Conservation (phyloP, 1,140 invertebrate genomes). For the Hestina assimilis region DNA sequence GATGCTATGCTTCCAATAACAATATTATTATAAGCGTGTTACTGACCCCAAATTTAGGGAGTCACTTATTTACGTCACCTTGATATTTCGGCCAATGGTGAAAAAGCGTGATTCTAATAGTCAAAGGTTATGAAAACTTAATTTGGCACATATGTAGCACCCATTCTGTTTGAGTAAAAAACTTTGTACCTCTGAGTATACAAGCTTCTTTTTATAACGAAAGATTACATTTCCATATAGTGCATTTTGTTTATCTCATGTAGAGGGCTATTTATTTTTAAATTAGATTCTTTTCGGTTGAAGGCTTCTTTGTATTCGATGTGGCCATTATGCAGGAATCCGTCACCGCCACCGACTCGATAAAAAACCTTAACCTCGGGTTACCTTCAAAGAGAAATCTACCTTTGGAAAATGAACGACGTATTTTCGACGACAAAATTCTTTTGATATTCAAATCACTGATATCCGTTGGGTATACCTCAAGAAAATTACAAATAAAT, state of each 20-base stretch:
- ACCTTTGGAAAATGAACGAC: constrained; percentile 32
- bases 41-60: too few species aligned
- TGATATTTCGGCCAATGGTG: too few species aligned
- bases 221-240: constrained; percentile 18
- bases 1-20: too few species aligned
- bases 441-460: constrained; percentile 54
- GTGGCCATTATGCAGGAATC: constrained; percentile 44
- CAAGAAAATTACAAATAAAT: constrained; percentile 22
- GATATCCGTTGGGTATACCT: constrained; percentile 29
- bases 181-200: background rate
- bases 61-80: too few species aligned
- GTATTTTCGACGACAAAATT: constrained; percentile 33
- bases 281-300: constrained; percentile 59
- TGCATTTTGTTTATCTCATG: constrained; percentile 14
- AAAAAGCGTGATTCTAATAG: too few species aligned
- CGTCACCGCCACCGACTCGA: constrained; percentile 39
- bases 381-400: constrained; percentile 37
- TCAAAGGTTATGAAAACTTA: too few species aligned
- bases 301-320: constrained; percentile 51
- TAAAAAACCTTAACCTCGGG: constrained; percentile 37
- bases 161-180: too few species aligned
- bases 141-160: too few species aligned
- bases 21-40: too few species aligned
- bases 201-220: background rate
- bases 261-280: constrained; percentile 49